phyloP scores from a whole-genome alignment of 2,888 invertebrate species.

The Dolichopus griseipennis region DNA sequence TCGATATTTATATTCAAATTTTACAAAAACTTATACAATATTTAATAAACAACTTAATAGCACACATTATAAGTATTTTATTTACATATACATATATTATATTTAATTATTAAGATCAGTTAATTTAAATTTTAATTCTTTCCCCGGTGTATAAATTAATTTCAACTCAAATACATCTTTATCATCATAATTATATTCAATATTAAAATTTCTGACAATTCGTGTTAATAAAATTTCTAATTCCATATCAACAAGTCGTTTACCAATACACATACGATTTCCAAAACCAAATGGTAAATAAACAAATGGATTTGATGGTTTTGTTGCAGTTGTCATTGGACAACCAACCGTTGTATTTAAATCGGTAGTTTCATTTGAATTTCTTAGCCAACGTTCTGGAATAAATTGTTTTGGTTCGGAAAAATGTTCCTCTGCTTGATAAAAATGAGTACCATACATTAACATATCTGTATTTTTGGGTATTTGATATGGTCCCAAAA shows the following conservation, averaged over 20 bases:
- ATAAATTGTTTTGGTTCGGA: constrained; percentile 51
- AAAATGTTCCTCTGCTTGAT: constrained; percentile 52
- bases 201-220: constrained; percentile 31
- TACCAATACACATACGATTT: constrained; percentile 58
- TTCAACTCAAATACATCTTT: constrained; percentile 26
- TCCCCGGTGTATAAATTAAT: constrained; percentile 33
- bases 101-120: constrained; percentile 28
- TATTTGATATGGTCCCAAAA: constrained; percentile 54
- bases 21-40: too few species aligned
- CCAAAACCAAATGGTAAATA: constrained; percentile 61
- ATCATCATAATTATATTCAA: constrained; percentile 30
- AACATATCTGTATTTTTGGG: constrained; percentile 58
- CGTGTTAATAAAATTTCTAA: constrained; percentile 48
- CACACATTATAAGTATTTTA: too few species aligned
- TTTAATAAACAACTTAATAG: too few species aligned
- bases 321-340: constrained; percentile 19
- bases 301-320: constrained; percentile 45
- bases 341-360: not conserved
- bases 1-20: too few species aligned
- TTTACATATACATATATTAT: not conserved
- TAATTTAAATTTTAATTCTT: constrained; percentile 39
- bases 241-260: constrained; percentile 63
- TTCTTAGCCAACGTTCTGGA: constrained; percentile 63
- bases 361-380: constrained; percentile 17
- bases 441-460: constrained; percentile 55